Percentiles rank a stretch among this genome's conserved stretches.
Evolutionary conservation across 2,113 vertebrate species (phyloP).

Genomic region (Cyanoderma ruficeps): DNA sequence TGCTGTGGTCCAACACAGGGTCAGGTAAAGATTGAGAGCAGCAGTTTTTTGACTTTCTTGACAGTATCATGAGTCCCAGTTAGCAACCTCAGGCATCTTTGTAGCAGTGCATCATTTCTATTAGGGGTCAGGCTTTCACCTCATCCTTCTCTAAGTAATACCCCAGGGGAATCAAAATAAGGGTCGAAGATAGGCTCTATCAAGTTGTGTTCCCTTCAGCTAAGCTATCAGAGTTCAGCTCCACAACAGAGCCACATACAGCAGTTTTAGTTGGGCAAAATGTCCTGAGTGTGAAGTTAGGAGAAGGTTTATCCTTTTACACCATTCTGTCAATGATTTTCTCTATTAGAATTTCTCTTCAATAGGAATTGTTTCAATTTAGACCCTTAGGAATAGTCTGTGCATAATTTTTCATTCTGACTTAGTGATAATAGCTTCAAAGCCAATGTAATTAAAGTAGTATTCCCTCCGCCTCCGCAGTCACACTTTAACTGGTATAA

Average conservation of each 20-base stretch:
- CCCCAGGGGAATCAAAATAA: neutral
- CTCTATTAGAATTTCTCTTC: constrained; percentile 18
- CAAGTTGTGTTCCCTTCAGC: neutral
- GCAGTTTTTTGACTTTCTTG: neutral
- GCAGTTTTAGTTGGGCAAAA: neutral
- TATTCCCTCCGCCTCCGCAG: constrained; percentile 32
- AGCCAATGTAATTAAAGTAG: constrained; percentile 53
- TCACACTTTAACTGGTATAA: constrained; percentile 47
- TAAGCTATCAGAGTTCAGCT: neutral
- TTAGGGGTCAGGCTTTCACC: neutral
- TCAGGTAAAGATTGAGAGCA: neutral
- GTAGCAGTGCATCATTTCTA: neutral
- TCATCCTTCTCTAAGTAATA: neutral
- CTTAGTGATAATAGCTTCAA: constrained; percentile 56
- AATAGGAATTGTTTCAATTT: constrained; percentile 33
- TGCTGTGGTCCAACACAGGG: neutral
- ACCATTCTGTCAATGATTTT: neutral
- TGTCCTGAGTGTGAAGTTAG: neutral
- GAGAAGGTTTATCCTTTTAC: neutral
- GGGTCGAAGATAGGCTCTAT: neutral
- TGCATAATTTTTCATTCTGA: constrained; percentile 42
- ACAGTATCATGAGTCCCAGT: neutral
- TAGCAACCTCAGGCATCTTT: neutral
- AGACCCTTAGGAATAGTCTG: constrained; percentile 27
- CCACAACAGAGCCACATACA: neutral